Base-by-base conservation (phyloP, 2,113 vertebrate species). In the Penelope pileata region DNA sequence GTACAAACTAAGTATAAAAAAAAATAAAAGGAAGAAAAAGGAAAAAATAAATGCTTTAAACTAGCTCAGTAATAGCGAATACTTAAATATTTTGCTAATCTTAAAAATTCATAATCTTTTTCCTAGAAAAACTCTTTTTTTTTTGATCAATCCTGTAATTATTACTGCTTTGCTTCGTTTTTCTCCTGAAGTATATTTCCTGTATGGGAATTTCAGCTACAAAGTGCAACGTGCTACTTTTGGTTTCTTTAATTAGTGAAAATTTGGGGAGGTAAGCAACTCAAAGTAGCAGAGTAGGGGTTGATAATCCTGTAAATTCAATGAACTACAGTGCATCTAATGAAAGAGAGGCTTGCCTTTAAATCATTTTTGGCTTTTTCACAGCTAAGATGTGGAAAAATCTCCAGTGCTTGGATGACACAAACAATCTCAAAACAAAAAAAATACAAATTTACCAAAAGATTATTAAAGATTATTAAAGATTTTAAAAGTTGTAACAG, bases 401-500 rank as follows among this genome's bases (percentile, higher is more conserved):
- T 2, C 11, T 38, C 77, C 24, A 4, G 14, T 27, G 32, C 60
- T 89, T 78, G 32, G 19, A 13, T 70, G 26, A 50, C 22, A 17
- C 6, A n/a, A 21, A 40, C 42, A 32, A 42, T 51, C 29, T 50
- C 24, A 59, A 56, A 89, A 30, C 8, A 34, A 66, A 70, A 23
- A 29, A 72, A 36, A 18, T 2, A 8, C 2, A 36, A 7, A 62
- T 81, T 78, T 17, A 54, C 18, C 4, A 10, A 36, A 67, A 53
- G 17, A 29, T 59, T 11, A 42, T 22, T 29, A 59, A 59, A 82
- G 27, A 72, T 70, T 48, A n/a, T n/a, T 2, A 64, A 64, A 30
- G 12, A 32, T 13, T n/a, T n/a, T 58, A 2, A 24, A 67, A 83
- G 15, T 8, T 0, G 0, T 45, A 16, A 7, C 18, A 29, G 9